Evolutionary conservation across 2,113 vertebrate species (phyloP).

Genomic region (Regulus satrapa): DNA sequence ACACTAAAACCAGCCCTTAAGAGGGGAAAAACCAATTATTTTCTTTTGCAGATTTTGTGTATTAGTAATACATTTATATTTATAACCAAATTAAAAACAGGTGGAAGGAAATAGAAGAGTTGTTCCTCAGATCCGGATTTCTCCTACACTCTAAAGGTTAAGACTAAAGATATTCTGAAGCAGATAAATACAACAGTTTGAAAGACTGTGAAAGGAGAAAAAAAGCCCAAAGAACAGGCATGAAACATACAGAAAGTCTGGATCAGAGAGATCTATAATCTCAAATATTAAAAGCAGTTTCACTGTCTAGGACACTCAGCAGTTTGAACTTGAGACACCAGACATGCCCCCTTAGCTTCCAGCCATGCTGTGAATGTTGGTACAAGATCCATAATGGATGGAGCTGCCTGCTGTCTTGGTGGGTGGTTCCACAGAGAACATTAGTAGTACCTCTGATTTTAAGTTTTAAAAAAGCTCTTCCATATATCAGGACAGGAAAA

Average conservation of each 20-base stretch:
- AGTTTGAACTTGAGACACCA: background rate
- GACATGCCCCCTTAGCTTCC: background rate
- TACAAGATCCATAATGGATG: background rate
- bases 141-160: background rate
- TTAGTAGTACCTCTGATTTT: background rate
- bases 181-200: background rate
- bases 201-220: background rate
- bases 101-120: background rate
- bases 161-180: background rate
- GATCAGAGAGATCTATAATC: background rate
- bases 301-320: background rate
- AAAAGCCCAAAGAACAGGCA: background rate
- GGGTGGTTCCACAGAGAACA: fast-evolving
- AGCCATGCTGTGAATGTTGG: background rate
- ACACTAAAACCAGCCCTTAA: background rate
- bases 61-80: background rate
- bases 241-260: background rate
- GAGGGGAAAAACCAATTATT: background rate
- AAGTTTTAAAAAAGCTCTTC: background rate
- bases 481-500: background rate
- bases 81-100: background rate
- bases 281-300: background rate
- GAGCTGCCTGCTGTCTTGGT: background rate
- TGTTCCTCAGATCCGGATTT: background rate
- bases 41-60: background rate